A percentile compares a stretch with the other conserved stretches of the same genome.
Evolutionary conservation across 1,140 invertebrate genomes (phyloP).

Genomic region (Eupristina koningsbergeri): DNA sequence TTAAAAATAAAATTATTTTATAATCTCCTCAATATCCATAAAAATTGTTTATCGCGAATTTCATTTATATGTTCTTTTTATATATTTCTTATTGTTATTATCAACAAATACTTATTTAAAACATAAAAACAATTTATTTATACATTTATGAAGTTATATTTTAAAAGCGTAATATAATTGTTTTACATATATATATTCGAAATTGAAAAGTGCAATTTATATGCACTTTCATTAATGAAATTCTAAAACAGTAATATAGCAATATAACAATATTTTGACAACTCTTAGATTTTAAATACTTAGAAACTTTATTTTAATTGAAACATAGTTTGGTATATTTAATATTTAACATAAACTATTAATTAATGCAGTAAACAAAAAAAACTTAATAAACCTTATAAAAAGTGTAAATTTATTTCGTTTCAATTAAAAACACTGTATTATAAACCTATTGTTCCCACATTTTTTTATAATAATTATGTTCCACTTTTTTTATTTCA

Average conservation of each 20-base stretch:
- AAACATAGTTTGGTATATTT: neutral
- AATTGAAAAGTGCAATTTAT: neutral
- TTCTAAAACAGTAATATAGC: neutral
- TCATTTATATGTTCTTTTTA: neutral
- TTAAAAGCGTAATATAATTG: neutral
- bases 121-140: constrained; percentile 13
- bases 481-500: constrained; percentile 15
- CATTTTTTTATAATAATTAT: constrained; percentile 14
- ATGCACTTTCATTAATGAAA: neutral
- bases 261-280: neutral
- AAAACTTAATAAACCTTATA: constrained; percentile 50
- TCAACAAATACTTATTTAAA: neutral
- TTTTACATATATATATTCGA: constrained; percentile 35
- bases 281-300: neutral
- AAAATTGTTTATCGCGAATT: no score
- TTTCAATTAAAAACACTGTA: constrained; percentile 30
- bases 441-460: constrained; percentile 39
- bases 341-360: constrained; percentile 31
- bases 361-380: constrained; percentile 40
- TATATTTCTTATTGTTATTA: neutral
- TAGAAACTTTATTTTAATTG: neutral
- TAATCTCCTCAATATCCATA: neutral
- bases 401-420: constrained; percentile 44
- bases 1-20: neutral
- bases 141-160: constrained; percentile 30